Evolutionary conservation across 2,888 invertebrate species (phyloP).

Genomic region (Protophormia terraenovae): DNA sequence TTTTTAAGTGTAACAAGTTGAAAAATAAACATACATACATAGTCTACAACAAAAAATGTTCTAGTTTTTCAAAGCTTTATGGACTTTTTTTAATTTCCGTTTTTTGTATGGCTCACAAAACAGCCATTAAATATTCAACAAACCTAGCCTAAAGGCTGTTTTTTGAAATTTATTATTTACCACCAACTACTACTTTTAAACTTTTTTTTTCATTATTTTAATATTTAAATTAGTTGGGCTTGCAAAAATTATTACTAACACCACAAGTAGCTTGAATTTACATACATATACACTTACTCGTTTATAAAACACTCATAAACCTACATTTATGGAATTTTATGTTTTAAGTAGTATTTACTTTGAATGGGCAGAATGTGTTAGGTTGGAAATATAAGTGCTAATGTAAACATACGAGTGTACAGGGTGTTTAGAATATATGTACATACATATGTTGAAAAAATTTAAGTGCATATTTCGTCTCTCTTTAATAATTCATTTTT

Average conservation of each 20-base stretch:
- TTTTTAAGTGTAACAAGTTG: not conserved
- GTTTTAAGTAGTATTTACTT: not conserved
- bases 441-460: not conserved
- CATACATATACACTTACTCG: not conserved
- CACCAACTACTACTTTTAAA: not conserved
- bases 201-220: not conserved
- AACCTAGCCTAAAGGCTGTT: not conserved
- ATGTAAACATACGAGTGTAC: not conserved
- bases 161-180: not conserved
- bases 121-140: not conserved
- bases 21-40: conserved; percentile 16
- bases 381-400: not conserved
- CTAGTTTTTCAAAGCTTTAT: conserved; percentile 26
- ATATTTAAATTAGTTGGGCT: conserved; percentile 20
- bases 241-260: not conserved
- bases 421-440: not conserved
- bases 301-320: not conserved
- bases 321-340: not conserved
- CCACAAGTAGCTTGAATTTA: not conserved
- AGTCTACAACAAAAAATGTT: conserved; percentile 38
- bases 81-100: conserved; percentile 42
- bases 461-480: too few relatives aligned
- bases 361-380: not conserved
- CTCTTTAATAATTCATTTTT: too few relatives aligned
- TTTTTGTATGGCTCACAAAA: conserved; percentile 31